Evolutionary conservation across 2,888 invertebrate genomes (phyloP).

Genomic region (Pheosia tremula): DNA sequence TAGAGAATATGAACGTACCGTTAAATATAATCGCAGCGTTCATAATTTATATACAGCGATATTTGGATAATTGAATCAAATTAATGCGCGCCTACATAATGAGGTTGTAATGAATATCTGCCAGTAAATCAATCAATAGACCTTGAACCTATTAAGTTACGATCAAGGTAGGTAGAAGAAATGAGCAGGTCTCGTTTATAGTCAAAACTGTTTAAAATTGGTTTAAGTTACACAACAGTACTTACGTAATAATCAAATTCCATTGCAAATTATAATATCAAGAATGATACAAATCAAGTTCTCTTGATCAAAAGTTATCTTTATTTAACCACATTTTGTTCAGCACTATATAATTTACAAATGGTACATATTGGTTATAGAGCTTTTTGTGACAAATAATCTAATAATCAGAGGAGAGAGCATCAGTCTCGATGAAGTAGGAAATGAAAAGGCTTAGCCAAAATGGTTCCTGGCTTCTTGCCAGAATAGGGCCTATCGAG

Average conservation of each 20-base stretch:
- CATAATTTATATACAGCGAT: conserved; percentile 1
- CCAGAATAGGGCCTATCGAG: conserved; percentile 22
- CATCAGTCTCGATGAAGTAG: conserved; percentile 19
- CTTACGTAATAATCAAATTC: no score
- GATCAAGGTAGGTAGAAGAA: neutral
- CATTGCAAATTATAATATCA: no score
- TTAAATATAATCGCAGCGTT: neutral
- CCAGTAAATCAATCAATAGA: conserved; percentile 26
- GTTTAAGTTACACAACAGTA: neutral
- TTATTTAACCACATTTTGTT: neutral
- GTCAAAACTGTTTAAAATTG: neutral
- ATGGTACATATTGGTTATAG: neutral
- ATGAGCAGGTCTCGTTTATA: neutral
- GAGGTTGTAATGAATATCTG: conserved; percentile 30
- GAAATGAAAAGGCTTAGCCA: conserved; percentile 16
- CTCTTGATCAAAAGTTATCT: no score
- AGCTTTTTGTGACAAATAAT: conserved; percentile 3
- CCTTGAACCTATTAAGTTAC: conserved; percentile 34
- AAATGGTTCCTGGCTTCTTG: conserved; percentile 25
- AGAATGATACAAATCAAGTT: no score
- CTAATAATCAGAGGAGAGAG: conserved; percentile 1
- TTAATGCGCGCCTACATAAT: conserved; percentile 21
- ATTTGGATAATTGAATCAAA: conserved; percentile 31
- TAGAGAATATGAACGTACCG: no score
- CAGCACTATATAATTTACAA: neutral